Evolutionary conservation across 2,888 invertebrate genomes (phyloP).

Genomic region (Trichopria drosophilae): DNA sequence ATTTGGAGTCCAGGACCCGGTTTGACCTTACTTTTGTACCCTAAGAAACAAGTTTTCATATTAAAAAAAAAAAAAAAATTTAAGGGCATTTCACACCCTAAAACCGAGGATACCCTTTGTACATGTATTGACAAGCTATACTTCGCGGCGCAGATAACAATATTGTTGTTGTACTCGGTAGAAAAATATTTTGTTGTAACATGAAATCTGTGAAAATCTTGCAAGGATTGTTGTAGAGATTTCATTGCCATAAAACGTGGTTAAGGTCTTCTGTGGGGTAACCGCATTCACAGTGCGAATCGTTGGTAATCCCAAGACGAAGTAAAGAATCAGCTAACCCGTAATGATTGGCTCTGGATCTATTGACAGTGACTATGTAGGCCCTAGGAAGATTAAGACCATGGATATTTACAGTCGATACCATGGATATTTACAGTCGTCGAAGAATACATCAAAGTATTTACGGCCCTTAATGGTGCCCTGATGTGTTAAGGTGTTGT

Average conservation of each 20-base stretch:
- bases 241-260: slow-evolving; percentile 15
- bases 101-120: no score
- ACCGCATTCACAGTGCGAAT: slow-evolving; percentile 2
- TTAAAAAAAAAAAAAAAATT: no score
- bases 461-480: background rate
- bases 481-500: background rate
- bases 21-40: no score
- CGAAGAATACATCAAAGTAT: slow-evolving; percentile 3
- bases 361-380: slow-evolving; percentile 4
- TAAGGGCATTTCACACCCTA: no score
- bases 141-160: no score
- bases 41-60: no score
- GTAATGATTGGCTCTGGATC: background rate
- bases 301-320: slow-evolving; percentile 5
- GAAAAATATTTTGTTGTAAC: no score
- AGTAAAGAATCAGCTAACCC: background rate
- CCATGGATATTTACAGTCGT: slow-evolving; percentile 7
- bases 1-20: no score
- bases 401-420: no score
- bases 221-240: background rate
- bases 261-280: slow-evolving; percentile 1
- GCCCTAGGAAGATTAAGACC: background rate
- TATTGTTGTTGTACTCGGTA: no score
- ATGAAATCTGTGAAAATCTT: no score
- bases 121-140: no score